phyloP scores from a whole-genome alignment of 2,797 vertebrate species.

The Phyllotis vaccarum region DNA sequence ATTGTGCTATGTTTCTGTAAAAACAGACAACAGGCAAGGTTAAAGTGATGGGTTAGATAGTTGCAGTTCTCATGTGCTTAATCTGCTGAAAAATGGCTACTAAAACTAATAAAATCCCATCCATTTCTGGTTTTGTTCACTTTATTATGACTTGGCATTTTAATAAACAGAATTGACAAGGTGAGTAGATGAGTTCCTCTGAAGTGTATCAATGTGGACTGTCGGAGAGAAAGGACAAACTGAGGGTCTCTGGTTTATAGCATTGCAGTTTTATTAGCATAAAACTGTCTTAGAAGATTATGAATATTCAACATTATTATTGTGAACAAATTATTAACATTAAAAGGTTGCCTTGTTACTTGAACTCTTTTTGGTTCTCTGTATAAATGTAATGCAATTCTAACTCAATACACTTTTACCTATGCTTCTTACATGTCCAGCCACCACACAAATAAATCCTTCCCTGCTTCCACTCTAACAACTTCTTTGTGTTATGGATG shows the following conservation, averaged over 20 bases:
- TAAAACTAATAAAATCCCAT: background rate
- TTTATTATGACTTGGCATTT: background rate
- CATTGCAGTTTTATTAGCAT: background rate
- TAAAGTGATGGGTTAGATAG: background rate
- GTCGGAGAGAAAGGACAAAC: background rate
- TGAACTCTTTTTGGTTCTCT: background rate
- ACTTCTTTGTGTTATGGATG: background rate
- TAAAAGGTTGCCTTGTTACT: background rate
- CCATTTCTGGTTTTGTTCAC: background rate
- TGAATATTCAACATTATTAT: background rate
- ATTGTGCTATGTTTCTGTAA: background rate
- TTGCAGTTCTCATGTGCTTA: background rate
- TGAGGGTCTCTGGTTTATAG: background rate
- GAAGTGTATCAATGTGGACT: background rate
- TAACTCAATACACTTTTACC: background rate
- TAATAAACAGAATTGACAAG: background rate
- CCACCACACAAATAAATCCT: background rate
- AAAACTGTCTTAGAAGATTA: background rate
- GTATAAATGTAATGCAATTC: background rate
- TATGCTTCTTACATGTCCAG: conserved; percentile 14
- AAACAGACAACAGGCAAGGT: background rate
- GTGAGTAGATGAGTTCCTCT: conserved; percentile 10
- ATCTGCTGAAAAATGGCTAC: background rate
- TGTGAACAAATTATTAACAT: background rate
- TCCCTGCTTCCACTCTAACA: background rate